These are phyloP conservation scores for Eolophus roseicapilla DNA, from an alignment of 2,113 vertebrate species.

Conservation along the genomic window DNA sequence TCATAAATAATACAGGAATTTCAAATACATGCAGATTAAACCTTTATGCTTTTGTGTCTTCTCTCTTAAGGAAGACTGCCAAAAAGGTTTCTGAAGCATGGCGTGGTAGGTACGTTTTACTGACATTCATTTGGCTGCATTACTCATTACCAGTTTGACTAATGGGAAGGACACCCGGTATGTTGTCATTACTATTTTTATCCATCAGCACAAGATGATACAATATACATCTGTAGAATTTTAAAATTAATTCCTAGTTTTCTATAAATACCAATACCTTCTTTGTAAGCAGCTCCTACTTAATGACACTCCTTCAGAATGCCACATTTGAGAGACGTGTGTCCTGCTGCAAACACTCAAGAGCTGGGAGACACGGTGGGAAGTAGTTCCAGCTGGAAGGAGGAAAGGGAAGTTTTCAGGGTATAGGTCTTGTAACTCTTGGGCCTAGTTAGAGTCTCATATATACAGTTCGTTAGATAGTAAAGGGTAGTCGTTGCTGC, in stretches of 20 bases:
- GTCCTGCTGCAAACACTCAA: background rate
- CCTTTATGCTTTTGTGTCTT: background rate
- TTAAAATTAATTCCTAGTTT: background rate
- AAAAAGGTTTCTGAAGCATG: background rate
- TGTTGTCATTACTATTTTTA: conserved; percentile 39
- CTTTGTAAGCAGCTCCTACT: background rate
- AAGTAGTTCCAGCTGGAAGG: conserved; percentile 1
- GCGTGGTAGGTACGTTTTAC: background rate
- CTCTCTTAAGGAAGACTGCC: background rate
- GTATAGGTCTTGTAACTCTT: background rate
- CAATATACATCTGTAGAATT: background rate
- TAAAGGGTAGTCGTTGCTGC: background rate
- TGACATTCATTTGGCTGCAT: background rate
- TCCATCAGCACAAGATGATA: background rate
- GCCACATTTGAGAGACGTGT: background rate
- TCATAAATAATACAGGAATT: background rate
- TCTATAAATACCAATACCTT: background rate
- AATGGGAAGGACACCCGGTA: background rate
- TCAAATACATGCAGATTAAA: background rate
- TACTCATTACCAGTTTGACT: conserved; percentile 8
- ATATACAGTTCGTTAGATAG: background rate
- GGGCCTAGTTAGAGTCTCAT: background rate
- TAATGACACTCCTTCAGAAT: background rate
- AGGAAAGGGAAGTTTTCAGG: background rate
- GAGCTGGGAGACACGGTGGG: background rate